Percentiles rank a stretch among this genome's conserved stretches.
These are phyloP conservation scores for Nebria brevicollis DNA, from an alignment of 2,888 invertebrate genomes.

Conservation along the genomic window DNA sequence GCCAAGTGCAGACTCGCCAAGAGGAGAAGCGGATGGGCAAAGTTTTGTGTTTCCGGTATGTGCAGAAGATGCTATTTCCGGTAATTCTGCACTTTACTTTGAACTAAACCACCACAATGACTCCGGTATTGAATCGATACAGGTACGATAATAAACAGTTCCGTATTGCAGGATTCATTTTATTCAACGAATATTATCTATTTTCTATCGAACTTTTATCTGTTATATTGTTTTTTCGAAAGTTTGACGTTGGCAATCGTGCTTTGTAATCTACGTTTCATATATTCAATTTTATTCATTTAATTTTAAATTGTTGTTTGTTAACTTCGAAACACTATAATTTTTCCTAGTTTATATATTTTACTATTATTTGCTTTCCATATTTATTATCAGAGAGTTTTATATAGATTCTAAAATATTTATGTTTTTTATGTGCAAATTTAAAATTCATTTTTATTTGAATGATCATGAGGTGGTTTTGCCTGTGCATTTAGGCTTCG, in stretches of 20 bases:
- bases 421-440: too few relatives aligned
- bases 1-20: conserved; percentile 77
- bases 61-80: conserved; percentile 59
- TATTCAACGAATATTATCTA: not conserved
- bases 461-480: too few relatives aligned
- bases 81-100: conserved; percentile 58
- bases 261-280: not conserved
- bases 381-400: too few relatives aligned
- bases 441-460: not conserved
- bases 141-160: conserved; percentile 62
- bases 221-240: not conserved
- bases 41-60: conserved; percentile 73
- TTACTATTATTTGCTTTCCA: not conserved
- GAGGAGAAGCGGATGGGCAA: conserved; percentile 74
- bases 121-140: conserved; percentile 78
- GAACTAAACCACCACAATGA: conserved; percentile 69
- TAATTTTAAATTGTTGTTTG: not conserved
- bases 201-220: not conserved
- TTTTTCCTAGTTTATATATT: conserved; percentile 7
- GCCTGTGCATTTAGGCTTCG: conserved; percentile 65
- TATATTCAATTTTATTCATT: not conserved
- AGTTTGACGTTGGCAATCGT: not conserved
- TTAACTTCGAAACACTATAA: not conserved
- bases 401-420: too few relatives aligned
- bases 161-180: not conserved